phyloP scores from a whole-genome alignment of 2,113 vertebrate species.

The Taurulus bubalis region DNA sequence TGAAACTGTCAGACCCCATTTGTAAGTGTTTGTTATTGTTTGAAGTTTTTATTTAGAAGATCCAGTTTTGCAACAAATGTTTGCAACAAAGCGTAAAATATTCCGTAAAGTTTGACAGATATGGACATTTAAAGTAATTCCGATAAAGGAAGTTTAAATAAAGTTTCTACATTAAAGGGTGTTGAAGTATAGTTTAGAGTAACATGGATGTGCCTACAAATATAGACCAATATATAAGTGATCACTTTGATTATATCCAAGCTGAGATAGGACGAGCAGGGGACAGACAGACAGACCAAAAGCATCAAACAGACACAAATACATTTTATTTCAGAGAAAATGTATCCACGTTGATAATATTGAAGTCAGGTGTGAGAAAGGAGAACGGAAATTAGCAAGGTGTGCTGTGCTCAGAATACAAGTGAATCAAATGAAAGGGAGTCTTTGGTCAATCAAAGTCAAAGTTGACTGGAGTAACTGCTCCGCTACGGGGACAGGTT shows the following conservation, averaged over 20 bases:
- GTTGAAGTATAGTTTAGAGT: neutral
- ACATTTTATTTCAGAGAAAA: constrained; percentile 59
- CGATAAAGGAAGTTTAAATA: neutral
- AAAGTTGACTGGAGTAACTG: constrained; percentile 55
- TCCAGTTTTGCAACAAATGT: neutral
- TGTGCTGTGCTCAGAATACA: constrained; percentile 42
- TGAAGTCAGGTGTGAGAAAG: constrained; percentile 31
- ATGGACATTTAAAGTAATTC: neutral
- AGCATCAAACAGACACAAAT: constrained; percentile 18
- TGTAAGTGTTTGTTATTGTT: neutral
- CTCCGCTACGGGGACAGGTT: constrained; percentile 28
- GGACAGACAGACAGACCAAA: constrained; percentile 4
- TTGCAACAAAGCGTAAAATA: neutral
- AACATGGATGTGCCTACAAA: neutral
- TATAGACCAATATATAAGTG: neutral
- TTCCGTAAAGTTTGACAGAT: neutral
- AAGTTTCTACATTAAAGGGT: neutral
- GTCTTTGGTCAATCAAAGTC: constrained; percentile 55
- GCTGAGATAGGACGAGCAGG: constrained; percentile 2
- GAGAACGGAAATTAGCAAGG: constrained; percentile 12
- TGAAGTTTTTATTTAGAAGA: constrained; percentile 4
- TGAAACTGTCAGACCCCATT: neutral
- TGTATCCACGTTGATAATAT: constrained; percentile 21
- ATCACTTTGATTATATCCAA: constrained; percentile 28
- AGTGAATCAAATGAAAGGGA: constrained; percentile 48